phyloP scores from a whole-genome alignment of 2,797 vertebrate genomes.

The Distichodus sexfasciatus region DNA sequence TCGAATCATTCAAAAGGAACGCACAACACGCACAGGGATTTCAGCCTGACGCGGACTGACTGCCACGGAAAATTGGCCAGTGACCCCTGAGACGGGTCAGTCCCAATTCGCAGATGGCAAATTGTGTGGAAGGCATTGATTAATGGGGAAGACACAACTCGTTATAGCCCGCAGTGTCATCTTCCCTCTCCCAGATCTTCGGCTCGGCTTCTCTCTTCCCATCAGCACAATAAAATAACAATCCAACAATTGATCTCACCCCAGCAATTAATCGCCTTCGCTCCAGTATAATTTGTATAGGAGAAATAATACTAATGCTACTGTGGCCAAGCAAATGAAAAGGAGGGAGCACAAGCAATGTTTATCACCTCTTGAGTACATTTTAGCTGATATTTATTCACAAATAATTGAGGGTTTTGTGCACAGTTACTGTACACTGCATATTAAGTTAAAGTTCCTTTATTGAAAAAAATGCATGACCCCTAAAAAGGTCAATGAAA shows the following conservation, averaged over 20 bases:
- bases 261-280: slow-evolving; percentile 66
- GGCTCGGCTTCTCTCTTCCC: slow-evolving; percentile 35
- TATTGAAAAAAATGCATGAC: slow-evolving; percentile 18
- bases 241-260: slow-evolving; percentile 66
- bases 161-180: slow-evolving; percentile 71
- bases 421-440: slow-evolving; percentile 8
- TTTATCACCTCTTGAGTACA: slow-evolving; percentile 37
- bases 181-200: slow-evolving; percentile 42
- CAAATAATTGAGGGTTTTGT: slow-evolving; percentile 37
- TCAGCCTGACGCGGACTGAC: slow-evolving; percentile 61
- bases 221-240: slow-evolving; percentile 69
- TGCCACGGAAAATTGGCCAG: slow-evolving; percentile 75
- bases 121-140: slow-evolving; percentile 83
- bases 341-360: slow-evolving; percentile 21
- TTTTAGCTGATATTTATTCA: slow-evolving; percentile 42
- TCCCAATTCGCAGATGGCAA: slow-evolving; percentile 78
- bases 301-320: slow-evolving; percentile 53
- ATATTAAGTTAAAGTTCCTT: slow-evolving; percentile 5
- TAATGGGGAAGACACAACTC: slow-evolving; percentile 77
- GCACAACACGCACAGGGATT: slow-evolving; percentile 62
- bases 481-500: not conserved
- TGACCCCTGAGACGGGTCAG: slow-evolving; percentile 76
- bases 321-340: slow-evolving; percentile 42
- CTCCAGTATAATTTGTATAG: slow-evolving; percentile 60
- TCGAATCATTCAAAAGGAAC: slow-evolving; percentile 72